Evolutionary conservation across 2,888 invertebrate species (phyloP), one percentile per base, ranked within the genome.

Genomic region (Ectemnius cavifrons): DNA sequence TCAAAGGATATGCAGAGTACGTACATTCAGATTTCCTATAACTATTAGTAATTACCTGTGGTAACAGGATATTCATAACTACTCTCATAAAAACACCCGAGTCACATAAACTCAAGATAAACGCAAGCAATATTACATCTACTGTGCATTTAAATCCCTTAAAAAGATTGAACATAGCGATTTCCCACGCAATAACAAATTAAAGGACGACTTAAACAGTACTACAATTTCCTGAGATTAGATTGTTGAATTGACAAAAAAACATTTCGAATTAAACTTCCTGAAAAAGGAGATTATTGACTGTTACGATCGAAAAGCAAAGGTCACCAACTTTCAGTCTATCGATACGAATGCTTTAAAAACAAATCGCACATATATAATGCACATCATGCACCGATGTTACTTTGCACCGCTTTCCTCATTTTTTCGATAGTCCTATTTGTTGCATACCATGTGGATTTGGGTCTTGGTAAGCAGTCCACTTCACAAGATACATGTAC

Each of bases 1-100:
- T 91, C 95, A 97, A 88, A 94, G 94, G 91, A 93, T 94, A 69
- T 95, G 96, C 91, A 93, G 90, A 87, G 92, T 94, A 91, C 86
- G 92, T 87, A 79, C 23, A 37, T 46, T 69, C 46, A 60, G 61
- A 67, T 45, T 61, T 20, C 60, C 45, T 45, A n/a, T 57, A 2
- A 63, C 14, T 6, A 27, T 28, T 56, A 60, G 59, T 56, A 45
- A 28, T 46, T 47, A 46, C 20, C 6, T 14, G 27, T 4, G 14
- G 11, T 58, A 20, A 58, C 4, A 23, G 58, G 11, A 58, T 23
- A 23, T 23, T 14, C 4, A 11, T 37, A 37, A 37, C 11, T 37
- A 14, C 6, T 18, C 8, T 49, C 6, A 47, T 49, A 49, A 13
- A 47, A 23, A 63, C 14, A 37, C 37, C 37, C 37, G 11, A 37